A percentile compares a stretch with the other conserved stretches of the same genome.
These are phyloP conservation scores for Carollia perspicillata DNA, from an alignment of 2,113 vertebrate genomes.

Conservation along the genomic window DNA sequence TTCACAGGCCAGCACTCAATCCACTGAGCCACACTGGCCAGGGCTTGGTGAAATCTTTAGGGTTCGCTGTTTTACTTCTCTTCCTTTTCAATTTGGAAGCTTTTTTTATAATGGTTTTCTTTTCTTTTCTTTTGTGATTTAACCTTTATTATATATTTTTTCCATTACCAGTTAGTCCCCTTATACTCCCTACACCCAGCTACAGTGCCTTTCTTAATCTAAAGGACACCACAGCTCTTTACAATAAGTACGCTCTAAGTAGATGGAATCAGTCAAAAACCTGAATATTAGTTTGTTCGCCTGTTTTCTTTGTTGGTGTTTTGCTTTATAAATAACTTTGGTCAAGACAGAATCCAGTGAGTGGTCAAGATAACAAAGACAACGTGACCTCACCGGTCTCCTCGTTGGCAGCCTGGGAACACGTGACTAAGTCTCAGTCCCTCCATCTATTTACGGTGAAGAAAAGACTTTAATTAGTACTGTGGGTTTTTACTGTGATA, in stretches of 20 bases:
- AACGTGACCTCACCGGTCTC: background rate
- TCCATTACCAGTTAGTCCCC: too few relatives aligned
- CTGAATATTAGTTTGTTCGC: background rate
- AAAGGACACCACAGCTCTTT: slow-evolving; percentile 71
- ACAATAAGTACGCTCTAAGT: slow-evolving; percentile 37
- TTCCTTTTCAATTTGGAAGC: background rate
- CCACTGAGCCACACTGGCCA: too few relatives aligned
- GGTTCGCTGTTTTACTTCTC: background rate
- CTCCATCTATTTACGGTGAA: background rate
- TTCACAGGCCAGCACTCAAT: too few relatives aligned
- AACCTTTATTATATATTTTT: too few relatives aligned
- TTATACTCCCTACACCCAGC: too few relatives aligned
- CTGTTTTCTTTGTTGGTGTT: background rate
- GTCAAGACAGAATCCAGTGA: background rate
- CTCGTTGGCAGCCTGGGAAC: background rate
- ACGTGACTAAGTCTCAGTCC: background rate
- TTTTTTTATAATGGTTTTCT: slow-evolving; percentile 19
- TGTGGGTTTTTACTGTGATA: background rate
- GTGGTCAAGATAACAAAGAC: background rate
- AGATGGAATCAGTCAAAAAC: background rate
- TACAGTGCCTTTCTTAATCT: slow-evolving; percentile 44
- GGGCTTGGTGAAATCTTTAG: background rate
- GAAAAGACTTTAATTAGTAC: slow-evolving; percentile 4
- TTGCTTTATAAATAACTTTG: slow-evolving; percentile 8
- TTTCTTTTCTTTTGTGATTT: too few relatives aligned